Evolutionary conservation across 2,888 invertebrate species (phyloP).

Genomic region (Campoplex nolae): DNA sequence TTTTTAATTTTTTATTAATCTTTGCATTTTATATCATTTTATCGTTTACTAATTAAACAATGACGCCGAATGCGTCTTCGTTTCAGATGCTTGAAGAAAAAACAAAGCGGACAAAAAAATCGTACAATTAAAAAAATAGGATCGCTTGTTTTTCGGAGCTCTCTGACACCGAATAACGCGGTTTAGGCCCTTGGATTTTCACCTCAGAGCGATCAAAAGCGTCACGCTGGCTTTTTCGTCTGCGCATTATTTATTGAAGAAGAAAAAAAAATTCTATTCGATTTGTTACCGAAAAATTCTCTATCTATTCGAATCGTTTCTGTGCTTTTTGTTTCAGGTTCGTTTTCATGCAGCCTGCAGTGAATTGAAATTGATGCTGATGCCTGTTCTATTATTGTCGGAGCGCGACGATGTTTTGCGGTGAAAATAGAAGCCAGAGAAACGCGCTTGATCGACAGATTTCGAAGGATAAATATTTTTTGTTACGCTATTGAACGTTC

Average conservation of each 20-base stretch:
- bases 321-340: not conserved
- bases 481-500: not conserved
- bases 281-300: not conserved
- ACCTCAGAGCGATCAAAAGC: not conserved
- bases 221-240: not conserved
- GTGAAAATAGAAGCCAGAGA: not conserved
- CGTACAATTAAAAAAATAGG: slow-evolving; percentile 61
- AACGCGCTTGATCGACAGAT: not conserved
- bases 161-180: slow-evolving; percentile 32
- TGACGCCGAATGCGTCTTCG: slow-evolving; percentile 31
- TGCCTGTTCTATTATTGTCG: not conserved
- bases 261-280: not conserved
- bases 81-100: slow-evolving; percentile 43
- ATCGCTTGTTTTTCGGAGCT: slow-evolving; percentile 50
- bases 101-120: slow-evolving; percentile 30
- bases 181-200: not conserved
- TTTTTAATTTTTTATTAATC: not conserved
- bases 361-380: not conserved
- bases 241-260: not conserved
- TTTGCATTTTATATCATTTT: not conserved
- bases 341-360: not conserved
- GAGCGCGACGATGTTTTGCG: not conserved
- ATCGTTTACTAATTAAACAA: slow-evolving; percentile 11
- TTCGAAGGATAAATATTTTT: not conserved
- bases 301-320: not conserved